Evolutionary conservation across 1,140 invertebrate species (phyloP).

Genomic region (Akabosia matsudoensis): DNA sequence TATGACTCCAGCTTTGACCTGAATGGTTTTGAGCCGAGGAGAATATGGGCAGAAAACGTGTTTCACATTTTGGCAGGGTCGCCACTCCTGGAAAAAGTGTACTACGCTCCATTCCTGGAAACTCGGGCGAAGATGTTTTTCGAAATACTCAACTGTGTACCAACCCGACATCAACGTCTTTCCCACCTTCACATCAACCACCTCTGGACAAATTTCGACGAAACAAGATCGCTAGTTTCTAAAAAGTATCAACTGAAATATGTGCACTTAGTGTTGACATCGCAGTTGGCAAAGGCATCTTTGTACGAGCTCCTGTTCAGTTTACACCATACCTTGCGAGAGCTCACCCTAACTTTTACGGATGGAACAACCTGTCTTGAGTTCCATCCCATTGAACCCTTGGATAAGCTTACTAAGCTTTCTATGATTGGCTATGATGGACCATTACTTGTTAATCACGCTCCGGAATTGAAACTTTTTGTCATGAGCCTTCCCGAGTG

Average conservation of each 20-base stretch:
- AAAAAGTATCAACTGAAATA: slow-evolving; percentile 2
- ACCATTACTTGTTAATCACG: background rate
- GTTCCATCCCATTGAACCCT: slow-evolving; percentile 9
- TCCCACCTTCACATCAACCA: slow-evolving; percentile 17
- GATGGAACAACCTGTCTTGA: background rate
- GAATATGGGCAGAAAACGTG: slow-evolving; percentile 18
- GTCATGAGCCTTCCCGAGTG: slow-evolving; percentile 12
- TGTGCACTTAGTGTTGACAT: slow-evolving; percentile 17
- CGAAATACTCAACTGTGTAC: background rate
- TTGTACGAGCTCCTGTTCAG: background rate
- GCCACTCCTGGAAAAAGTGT: background rate
- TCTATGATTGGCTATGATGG: slow-evolving; percentile 23
- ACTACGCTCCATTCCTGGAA: slow-evolving; percentile 20
- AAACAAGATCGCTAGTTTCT: background rate
- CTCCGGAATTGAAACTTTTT: background rate
- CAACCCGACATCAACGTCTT: background rate
- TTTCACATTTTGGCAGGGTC: slow-evolving; percentile 10
- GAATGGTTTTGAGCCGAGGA: background rate
- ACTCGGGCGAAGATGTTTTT: slow-evolving; percentile 19
- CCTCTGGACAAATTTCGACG: background rate
- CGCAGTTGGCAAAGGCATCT: background rate
- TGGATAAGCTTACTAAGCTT: slow-evolving; percentile 8
- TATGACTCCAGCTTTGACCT: slow-evolving; percentile 23
- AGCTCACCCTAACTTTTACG: slow-evolving; percentile 18
- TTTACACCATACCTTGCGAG: background rate